A percentile compares a stretch with the other conserved stretches of the same genome.
Conservation (phyloP, 2,113 vertebrate genomes). For the Catagonus wagneri region DNA sequence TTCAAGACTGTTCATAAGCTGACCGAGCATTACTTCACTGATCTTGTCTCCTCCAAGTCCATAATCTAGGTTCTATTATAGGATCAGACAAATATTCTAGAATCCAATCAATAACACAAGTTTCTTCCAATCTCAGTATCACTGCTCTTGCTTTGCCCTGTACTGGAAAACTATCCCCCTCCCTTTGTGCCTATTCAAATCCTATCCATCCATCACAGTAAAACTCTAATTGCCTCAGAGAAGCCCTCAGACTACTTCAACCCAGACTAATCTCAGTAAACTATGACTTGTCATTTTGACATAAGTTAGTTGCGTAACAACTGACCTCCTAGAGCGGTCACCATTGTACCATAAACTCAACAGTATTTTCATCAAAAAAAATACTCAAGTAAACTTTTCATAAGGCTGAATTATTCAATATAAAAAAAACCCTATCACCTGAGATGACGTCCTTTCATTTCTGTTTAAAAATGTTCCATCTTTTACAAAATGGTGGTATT, state of each 20-base stretch:
- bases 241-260: conserved; percentile 23
- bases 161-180: conserved; percentile 32
- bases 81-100: background rate
- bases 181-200: conserved; percentile 30
- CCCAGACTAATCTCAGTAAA: conserved; percentile 1
- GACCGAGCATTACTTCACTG: background rate
- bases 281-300: background rate
- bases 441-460: background rate
- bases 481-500: conserved; percentile 46
- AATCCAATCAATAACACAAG: background rate
- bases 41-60: conserved; percentile 40
- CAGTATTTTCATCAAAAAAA: conserved; percentile 29
- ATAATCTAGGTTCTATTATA: conserved; percentile 44
- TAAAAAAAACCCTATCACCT: conserved; percentile 23
- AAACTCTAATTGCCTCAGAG: background rate
- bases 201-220: background rate
- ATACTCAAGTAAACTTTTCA: conserved; percentile 24
- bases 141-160: background rate
- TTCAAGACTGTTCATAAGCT: conserved; percentile 26
- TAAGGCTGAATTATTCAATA: conserved; percentile 33
- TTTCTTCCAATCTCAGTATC: conserved; percentile 43
- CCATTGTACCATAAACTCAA: background rate
- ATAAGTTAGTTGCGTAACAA: background rate
- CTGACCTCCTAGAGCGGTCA: background rate
- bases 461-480: conserved; percentile 21